phyloP scores from a whole-genome alignment of 2,113 vertebrate genomes.

The Tupaia chinensis region DNA sequence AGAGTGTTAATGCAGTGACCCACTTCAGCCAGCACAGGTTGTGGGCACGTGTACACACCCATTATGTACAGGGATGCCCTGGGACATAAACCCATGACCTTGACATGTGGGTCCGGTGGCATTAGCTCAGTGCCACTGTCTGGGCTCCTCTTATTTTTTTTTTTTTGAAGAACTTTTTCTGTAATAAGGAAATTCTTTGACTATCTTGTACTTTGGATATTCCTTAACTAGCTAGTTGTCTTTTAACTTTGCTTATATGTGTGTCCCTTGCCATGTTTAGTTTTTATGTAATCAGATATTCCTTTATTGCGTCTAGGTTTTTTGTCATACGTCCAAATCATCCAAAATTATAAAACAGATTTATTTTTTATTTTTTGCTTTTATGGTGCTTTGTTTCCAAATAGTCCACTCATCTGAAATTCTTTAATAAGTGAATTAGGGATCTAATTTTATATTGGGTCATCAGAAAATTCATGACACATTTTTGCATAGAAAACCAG shows the following conservation, averaged over 20 bases:
- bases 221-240: neutral
- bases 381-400: neutral
- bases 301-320: constrained; percentile 1
- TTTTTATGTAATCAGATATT: constrained; percentile 21
- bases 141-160: too few relatives aligned
- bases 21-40: too few relatives aligned
- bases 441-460: neutral
- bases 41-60: too few relatives aligned
- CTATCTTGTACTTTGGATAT: neutral
- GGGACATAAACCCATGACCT: too few relatives aligned
- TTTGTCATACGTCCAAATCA: neutral
- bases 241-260: neutral
- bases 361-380: neutral
- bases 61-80: too few relatives aligned
- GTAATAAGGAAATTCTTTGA: constrained; percentile 6
- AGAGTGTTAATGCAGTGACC: too few relatives aligned
- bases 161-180: neutral
- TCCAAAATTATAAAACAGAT: neutral
- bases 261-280: neutral
- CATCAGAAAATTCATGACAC: too few relatives aligned
- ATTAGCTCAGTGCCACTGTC: too few relatives aligned
- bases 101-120: too few relatives aligned
- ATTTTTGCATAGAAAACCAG: too few relatives aligned
- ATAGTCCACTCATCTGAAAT: neutral
- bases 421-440: constrained; percentile 8